phyloP scores from a whole-genome alignment of 1,140 invertebrate species.

The honey bee (Apis mellifera) region DNA sequence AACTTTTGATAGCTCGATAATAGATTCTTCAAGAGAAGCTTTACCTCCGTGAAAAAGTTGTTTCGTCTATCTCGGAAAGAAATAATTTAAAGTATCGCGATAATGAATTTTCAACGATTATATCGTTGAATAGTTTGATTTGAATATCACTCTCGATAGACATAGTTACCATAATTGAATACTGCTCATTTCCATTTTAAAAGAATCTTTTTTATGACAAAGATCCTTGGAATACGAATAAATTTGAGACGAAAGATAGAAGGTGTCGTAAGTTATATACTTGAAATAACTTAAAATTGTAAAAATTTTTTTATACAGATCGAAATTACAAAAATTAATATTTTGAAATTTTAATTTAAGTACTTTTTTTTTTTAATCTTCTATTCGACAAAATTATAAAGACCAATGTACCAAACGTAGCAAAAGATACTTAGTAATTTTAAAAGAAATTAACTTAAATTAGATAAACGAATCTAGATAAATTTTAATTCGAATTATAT shows the following conservation, averaged over 20 bases:
- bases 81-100: background rate
- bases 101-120: conserved; percentile 21
- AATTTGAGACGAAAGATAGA: background rate
- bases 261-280: background rate
- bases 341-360: too few species aligned
- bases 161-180: background rate
- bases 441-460: background rate
- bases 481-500: background rate
- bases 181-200: background rate
- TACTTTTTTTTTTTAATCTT: too few species aligned
- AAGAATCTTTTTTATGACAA: background rate
- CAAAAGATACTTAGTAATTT: background rate
- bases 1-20: conserved; percentile 41
- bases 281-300: too few species aligned
- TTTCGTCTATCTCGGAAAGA: background rate
- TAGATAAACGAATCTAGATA: background rate
- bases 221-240: background rate
- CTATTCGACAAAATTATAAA: background rate
- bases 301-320: too few species aligned
- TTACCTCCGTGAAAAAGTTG: conserved; percentile 17
- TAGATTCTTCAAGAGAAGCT: conserved; percentile 49
- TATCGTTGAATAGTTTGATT: background rate
- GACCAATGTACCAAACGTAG: background rate
- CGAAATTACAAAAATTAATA: too few species aligned
- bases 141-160: background rate